Conservation (phyloP, 2,888 invertebrate species). For the Drosophila trichaetosa region DNA sequence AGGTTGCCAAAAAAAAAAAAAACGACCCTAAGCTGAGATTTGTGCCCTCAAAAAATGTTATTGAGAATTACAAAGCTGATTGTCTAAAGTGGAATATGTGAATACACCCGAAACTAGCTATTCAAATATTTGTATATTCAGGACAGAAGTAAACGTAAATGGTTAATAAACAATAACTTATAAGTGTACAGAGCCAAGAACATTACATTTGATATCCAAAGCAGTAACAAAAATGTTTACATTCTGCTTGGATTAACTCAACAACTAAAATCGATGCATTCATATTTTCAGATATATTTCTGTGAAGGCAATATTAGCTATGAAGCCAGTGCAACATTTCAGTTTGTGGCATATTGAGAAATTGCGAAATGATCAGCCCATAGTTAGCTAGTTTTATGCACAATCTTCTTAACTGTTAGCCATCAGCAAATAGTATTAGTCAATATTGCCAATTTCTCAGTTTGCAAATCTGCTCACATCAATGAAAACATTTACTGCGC, state of each 20-base stretch:
- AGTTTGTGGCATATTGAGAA: not conserved
- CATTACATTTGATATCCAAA: not conserved
- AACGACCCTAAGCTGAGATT: not conserved
- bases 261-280: not conserved
- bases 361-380: not conserved
- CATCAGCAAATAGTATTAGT: constrained; percentile 13
- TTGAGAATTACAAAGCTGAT: not conserved
- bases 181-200: not conserved
- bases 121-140: too few relatives aligned
- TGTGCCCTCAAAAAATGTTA: not conserved
- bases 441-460: constrained; percentile 16
- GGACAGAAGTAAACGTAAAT: not conserved
- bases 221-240: not conserved
- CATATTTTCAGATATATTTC: not conserved
- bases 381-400: not conserved
- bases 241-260: not conserved
- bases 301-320: not conserved
- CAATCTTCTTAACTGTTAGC: constrained; percentile 2
- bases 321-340: not conserved
- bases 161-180: not conserved
- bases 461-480: constrained; percentile 14
- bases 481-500: constrained; percentile 40
- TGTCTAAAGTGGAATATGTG: not conserved
- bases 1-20: not conserved
- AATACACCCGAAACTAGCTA: not conserved